These are phyloP conservation scores for Hemiscyllium ocellatum DNA, from an alignment of 2,113 vertebrate genomes.

Conservation along the genomic window DNA sequence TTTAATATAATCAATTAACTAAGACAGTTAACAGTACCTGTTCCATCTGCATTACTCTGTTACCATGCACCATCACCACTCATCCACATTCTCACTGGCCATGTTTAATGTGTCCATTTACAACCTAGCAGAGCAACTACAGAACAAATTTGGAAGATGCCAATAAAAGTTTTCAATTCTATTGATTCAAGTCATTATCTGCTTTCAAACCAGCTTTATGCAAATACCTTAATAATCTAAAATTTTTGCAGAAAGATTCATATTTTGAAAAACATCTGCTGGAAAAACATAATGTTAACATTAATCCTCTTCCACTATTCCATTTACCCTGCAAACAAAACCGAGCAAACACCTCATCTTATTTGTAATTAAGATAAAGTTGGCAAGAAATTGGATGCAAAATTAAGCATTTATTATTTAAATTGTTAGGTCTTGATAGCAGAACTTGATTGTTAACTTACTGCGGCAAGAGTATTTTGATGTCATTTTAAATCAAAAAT, in stretches of 20 bases:
- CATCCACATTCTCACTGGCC: not conserved
- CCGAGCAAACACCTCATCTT: not conserved
- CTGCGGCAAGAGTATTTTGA: not conserved
- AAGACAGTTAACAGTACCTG: too few species aligned
- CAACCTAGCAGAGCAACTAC: not conserved
- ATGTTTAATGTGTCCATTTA: not conserved
- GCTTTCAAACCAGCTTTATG: not conserved
- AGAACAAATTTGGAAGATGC: not conserved
- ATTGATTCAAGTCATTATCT: not conserved
- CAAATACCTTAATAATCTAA: not conserved
- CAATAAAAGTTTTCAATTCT: not conserved
- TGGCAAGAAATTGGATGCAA: not conserved
- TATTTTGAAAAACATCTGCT: not conserved
- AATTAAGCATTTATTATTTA: not conserved
- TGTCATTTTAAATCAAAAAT: not conserved
- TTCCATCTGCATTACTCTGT: not conserved
- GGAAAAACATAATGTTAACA: not conserved
- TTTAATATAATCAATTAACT: too few species aligned
- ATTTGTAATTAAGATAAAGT: not conserved
- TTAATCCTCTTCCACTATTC: not conserved
- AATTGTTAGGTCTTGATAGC: not conserved
- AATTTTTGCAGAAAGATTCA: not conserved
- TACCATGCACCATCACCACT: too few species aligned
- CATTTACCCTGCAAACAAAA: not conserved
- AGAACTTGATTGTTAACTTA: not conserved